These are phyloP conservation scores for Diglossa brunneiventris DNA, from an alignment of 2,113 vertebrate species.

Conservation along the genomic window DNA sequence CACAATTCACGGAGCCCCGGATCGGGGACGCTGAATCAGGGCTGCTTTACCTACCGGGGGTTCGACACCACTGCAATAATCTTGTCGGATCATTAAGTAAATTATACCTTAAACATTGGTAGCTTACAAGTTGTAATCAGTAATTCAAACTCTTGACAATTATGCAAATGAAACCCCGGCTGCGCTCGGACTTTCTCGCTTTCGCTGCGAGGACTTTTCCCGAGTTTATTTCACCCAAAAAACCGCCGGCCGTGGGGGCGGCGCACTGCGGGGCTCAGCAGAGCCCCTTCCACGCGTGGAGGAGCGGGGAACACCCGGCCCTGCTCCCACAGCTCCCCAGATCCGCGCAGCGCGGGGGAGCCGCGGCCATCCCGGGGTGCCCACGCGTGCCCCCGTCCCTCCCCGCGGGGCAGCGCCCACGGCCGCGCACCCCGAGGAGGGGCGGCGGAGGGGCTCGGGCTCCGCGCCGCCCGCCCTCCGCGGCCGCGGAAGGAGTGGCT, in stretches of 20 bases:
- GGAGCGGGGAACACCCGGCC: not conserved
- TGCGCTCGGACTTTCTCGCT: not conserved
- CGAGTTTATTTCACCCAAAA: not conserved
- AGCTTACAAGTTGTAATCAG: conserved; percentile 46
- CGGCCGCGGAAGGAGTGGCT: conserved; percentile 49
- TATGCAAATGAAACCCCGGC: conserved; percentile 7
- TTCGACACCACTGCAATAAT: conserved; percentile 3
- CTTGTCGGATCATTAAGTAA: conserved; percentile 55
- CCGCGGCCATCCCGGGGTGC: not conserved
- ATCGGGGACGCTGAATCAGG: conserved; percentile 6
- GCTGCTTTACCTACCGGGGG: not conserved
- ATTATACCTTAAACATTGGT: conserved; percentile 33
- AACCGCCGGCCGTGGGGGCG: accelerated
- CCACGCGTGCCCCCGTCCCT: not conserved
- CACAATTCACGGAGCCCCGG: not conserved
- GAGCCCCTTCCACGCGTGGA: not conserved
- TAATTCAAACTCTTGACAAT: conserved; percentile 51
- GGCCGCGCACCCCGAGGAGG: not conserved
- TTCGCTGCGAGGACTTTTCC: not conserved
- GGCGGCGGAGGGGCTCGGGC: not conserved
- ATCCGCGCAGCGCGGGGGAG: not conserved
- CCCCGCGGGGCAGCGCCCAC: not conserved
- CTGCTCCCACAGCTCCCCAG: accelerated
- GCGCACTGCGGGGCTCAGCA: accelerated
- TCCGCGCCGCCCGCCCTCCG: not conserved